These are phyloP conservation scores for Nipponia nippon DNA, from an alignment of 2,113 vertebrate species.

Conservation along the genomic window DNA sequence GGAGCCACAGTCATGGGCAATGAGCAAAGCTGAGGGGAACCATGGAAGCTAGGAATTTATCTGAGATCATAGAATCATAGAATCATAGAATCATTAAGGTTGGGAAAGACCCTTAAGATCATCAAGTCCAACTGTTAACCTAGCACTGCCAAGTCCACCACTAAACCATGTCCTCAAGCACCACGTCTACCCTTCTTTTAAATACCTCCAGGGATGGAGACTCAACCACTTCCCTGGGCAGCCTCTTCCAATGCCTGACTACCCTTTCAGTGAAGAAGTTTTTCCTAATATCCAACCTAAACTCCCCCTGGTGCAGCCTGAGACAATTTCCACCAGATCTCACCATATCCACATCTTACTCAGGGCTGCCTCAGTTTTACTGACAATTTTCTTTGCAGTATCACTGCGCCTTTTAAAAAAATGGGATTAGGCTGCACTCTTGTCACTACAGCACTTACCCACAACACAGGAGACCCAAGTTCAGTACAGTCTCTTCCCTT, in stretches of 20 bases:
- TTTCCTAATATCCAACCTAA: too few species aligned
- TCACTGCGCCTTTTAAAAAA: background rate
- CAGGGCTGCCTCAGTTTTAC: background rate
- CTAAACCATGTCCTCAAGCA: too few species aligned
- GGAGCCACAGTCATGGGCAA: rapidly evolving
- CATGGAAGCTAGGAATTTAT: background rate
- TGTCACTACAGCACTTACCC: background rate
- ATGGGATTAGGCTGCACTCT: background rate
- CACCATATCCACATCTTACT: background rate
- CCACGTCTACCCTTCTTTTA: too few species aligned
- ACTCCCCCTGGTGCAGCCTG: too few species aligned
- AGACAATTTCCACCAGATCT: background rate
- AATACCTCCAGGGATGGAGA: too few species aligned
- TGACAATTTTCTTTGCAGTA: background rate
- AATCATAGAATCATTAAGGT: too few species aligned
- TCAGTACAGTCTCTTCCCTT: background rate
- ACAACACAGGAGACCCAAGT: background rate
- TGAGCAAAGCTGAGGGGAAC: background rate
- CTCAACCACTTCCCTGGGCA: too few species aligned
- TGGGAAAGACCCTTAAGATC: too few species aligned
- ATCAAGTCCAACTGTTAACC: too few species aligned
- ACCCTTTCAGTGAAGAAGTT: too few species aligned
- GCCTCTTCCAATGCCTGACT: too few species aligned
- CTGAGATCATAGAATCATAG: background rate
- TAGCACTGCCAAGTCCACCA: too few species aligned